Base-by-base conservation (phyloP, 2,113 vertebrate species). In the Phylloscopus trochilus region DNA sequence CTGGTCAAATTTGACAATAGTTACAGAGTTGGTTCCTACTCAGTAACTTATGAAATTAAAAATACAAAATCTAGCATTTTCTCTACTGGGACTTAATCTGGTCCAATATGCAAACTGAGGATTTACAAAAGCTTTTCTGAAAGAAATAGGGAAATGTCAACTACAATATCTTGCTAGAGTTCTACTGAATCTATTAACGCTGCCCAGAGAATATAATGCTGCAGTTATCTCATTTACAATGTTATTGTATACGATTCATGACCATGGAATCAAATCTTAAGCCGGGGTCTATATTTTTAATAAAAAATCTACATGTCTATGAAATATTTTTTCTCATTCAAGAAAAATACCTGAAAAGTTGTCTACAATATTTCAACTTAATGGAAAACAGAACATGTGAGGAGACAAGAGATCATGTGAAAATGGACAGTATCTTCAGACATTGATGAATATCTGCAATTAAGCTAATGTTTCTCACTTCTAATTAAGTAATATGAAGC, bases 11-110 rank as follows among this genome's bases (percentile, higher is more conserved):
- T 81, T 91, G 53, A 94, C 22, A 24, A 55, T 16, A 92, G 72
- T 93, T 97, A 94, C 92, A 85, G 96, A 94, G 60, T 84, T 98
- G 89, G 85, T 93, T 97, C 95, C 93, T 95, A 97, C 66, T 96
- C 95, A 94, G 73, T 97, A 97, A 97, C 46, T 97, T 96, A 93
- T 82, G 95, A 98, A 97, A 98, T 97, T 95, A 97, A 97, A 97
- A 97, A 55, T 90, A 96, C 93, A 97, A 97, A 97, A 98, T 97
- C 93, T 97, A 93, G 86, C 64, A 96, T 98, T 97, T 97, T 98
- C 79, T 96, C 91, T 89, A 53, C 77, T 89, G 94, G 84, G 93
- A 95, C 74, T 95, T 97, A 97, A 96, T 97, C 92, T 76, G 39
- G 95, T 96, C 89, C 96, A 96, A 95, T 97, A 96, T 96, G 93